Percentiles rank a stretch among this genome's conserved stretches.
Evolutionary conservation across 2,113 vertebrate genomes (phyloP).

Genomic region (Oryzias javanicus): DNA sequence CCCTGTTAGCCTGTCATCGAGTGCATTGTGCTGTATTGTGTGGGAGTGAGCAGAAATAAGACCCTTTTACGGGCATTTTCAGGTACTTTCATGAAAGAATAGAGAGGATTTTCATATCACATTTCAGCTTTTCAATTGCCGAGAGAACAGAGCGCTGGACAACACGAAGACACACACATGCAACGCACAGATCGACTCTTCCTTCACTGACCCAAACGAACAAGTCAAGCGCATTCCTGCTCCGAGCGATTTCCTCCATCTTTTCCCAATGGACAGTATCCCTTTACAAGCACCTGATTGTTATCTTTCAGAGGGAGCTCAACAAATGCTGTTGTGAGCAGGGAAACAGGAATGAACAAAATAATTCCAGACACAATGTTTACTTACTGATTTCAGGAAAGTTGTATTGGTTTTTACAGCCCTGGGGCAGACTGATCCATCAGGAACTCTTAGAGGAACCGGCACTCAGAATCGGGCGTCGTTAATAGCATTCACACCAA

Average conservation of each 20-base stretch:
- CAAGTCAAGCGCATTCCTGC: constrained; percentile 68
- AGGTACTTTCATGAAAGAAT: constrained; percentile 66
- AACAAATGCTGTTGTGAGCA: constrained; percentile 27
- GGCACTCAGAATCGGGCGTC: constrained; percentile 10
- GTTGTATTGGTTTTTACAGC: constrained; percentile 9
- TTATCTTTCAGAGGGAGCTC: constrained; percentile 43
- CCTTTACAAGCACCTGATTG: constrained; percentile 56
- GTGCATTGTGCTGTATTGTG: constrained; percentile 61
- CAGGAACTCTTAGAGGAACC: constrained; percentile 21
- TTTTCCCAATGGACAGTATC: constrained; percentile 66
- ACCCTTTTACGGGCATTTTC: constrained; percentile 63
- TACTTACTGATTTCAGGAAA: constrained; percentile 11
- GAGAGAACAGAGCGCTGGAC: constrained; percentile 52
- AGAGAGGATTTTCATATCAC: constrained; percentile 72
- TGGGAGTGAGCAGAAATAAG: constrained; percentile 55
- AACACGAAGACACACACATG: constrained; percentile 19
- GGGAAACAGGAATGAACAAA: constrained; percentile 11
- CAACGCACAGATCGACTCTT: constrained; percentile 49
- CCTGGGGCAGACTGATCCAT: constrained; percentile 11
- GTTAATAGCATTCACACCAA: constrained; percentile 54
- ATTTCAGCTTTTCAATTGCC: constrained; percentile 67
- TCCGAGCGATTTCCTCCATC: constrained; percentile 60
- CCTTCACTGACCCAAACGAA: constrained; percentile 59
- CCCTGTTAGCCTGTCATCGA: constrained; percentile 70
- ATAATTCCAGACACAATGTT: constrained; percentile 1